Conservation (phyloP, 2,113 vertebrate species). For the Phrynosoma platyrhinos region DNA sequence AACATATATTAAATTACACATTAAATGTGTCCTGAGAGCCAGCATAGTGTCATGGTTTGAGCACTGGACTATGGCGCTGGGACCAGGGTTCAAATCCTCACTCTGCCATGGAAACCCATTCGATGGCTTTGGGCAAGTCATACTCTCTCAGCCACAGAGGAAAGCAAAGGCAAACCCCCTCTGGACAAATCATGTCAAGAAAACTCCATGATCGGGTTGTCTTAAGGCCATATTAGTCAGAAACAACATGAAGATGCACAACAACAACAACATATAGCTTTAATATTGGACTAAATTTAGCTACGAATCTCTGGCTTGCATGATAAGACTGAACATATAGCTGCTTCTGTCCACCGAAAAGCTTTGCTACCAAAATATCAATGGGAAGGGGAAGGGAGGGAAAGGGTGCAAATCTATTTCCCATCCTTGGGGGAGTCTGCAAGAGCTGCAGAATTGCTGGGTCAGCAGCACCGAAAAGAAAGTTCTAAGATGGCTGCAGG, state of each 20-base stretch:
- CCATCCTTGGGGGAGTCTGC: background rate
- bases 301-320: background rate
- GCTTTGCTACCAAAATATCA: background rate
- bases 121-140: no score
- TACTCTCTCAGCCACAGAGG: no score
- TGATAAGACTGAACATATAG: background rate
- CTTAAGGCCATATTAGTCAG: no score
- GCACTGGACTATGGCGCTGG: no score
- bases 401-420: background rate
- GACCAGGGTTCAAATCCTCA: no score
- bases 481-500: conserved; percentile 16
- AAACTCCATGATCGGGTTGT: no score
- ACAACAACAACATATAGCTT: background rate
- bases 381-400: accelerated
- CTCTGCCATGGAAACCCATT: no score
- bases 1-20: background rate
- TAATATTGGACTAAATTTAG: background rate
- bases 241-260: no score
- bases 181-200: no score
- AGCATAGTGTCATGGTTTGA: no score
- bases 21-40: no score
- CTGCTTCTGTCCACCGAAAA: background rate
- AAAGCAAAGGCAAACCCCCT: no score
- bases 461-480: background rate
- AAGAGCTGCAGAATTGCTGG: conserved; percentile 2